Conservation (phyloP, 2,797 vertebrate genomes). For the Characodon lateralis region DNA sequence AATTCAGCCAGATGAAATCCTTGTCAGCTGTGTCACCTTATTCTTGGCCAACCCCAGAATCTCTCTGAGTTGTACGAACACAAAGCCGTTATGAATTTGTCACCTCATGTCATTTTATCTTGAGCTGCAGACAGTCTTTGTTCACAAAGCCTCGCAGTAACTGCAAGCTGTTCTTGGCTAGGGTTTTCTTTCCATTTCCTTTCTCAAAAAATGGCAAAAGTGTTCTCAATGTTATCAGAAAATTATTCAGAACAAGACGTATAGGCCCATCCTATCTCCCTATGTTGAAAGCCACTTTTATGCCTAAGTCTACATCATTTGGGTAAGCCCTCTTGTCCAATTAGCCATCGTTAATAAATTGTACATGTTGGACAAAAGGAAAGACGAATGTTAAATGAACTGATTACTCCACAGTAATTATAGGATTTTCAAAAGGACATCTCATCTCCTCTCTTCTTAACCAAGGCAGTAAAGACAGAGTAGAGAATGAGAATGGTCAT, state of each 20-base stretch:
- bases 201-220: conserved; percentile 60
- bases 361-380: conserved; percentile 73
- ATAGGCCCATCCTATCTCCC: conserved; percentile 64
- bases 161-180: conserved; percentile 53
- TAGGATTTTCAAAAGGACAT: conserved; percentile 63
- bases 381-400: conserved; percentile 69
- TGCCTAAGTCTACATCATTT: conserved; percentile 58
- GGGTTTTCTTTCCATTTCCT: conserved; percentile 27
- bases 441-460: conserved; percentile 51
- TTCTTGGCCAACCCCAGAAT: conserved; percentile 71
- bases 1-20: conserved; percentile 76
- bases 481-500: conserved; percentile 45
- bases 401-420: conserved; percentile 79
- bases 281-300: conserved; percentile 72
- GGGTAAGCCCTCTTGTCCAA: conserved; percentile 73
- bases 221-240: conserved; percentile 81
- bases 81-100: conserved; percentile 82
- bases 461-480: conserved; percentile 36
- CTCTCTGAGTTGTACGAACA: conserved; percentile 75
- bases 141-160: conserved; percentile 60
- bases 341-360: conserved; percentile 76
- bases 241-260: conserved; percentile 71
- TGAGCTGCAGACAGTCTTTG: conserved; percentile 71
- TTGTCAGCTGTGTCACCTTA: conserved; percentile 77
- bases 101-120: conserved; percentile 83